These are phyloP conservation scores for Machimus rusticus DNA, from an alignment of 2,888 invertebrate genomes.

Conservation along the genomic window DNA sequence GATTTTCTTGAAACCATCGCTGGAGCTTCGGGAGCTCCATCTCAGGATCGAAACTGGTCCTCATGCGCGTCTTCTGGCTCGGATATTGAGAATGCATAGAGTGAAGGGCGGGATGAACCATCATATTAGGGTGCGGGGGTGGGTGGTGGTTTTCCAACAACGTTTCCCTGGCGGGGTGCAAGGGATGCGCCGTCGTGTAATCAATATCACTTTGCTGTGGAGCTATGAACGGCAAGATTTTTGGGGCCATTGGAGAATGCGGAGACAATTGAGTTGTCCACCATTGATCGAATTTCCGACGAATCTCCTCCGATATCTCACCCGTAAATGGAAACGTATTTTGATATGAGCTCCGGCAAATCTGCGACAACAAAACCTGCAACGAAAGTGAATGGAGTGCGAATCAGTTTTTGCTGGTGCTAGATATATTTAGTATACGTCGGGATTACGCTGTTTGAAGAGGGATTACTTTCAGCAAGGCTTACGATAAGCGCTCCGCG, in stretches of 20 bases:
- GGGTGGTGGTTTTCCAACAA: slow-evolving; percentile 54
- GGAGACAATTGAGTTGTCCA: slow-evolving; percentile 79
- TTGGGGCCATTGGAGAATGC: slow-evolving; percentile 65
- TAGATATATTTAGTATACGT: not conserved
- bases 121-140: slow-evolving; percentile 54
- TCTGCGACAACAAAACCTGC: slow-evolving; percentile 81
- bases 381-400: slow-evolving; percentile 51
- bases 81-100: slow-evolving; percentile 69
- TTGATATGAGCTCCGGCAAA: slow-evolving; percentile 80
- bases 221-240: slow-evolving; percentile 63
- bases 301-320: slow-evolving; percentile 83
- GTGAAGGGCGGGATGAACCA: slow-evolving; percentile 77
- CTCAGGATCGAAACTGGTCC: slow-evolving; percentile 97
- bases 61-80: slow-evolving; percentile 90
- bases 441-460: not conserved
- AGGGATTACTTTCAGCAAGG: not conserved
- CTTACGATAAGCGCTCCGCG: not conserved
- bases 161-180: slow-evolving; percentile 46
- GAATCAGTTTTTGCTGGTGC: not conserved
- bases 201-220: slow-evolving; percentile 59
- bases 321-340: slow-evolving; percentile 72
- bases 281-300: slow-evolving; percentile 92
- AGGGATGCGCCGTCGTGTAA: slow-evolving; percentile 63
- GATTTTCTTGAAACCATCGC: slow-evolving; percentile 96
- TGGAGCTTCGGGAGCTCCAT: slow-evolving; percentile 95